Evolutionary conservation across 2,113 vertebrate species (phyloP), one percentile per base, ranked within the genome.

Genomic region (Macheiramphus alcinus): DNA sequence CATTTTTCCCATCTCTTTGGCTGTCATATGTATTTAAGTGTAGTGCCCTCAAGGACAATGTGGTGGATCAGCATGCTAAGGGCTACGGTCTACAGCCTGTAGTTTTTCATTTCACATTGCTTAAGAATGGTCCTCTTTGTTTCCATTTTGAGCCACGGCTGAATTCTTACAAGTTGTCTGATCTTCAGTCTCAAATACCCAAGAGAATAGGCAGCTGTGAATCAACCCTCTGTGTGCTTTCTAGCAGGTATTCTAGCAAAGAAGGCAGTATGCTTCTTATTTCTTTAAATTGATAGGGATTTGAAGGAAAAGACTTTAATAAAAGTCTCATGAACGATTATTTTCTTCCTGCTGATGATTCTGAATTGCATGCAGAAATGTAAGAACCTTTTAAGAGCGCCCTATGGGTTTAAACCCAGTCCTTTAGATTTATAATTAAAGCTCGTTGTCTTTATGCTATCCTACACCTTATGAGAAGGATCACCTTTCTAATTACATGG

Each of bases 101-200:
- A 97, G 97, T 96, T 98, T 97, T 98, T 97, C 95, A 97, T 97
- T 98, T 97, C 95, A 94, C 88, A 26, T 96, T 96, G 97, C 97
- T 73, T 94, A 98, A 98, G 98, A 98, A 98, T 97, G 98, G 97
- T 97, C 84, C 67, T 97, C 98, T 98, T 98, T 98, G 98, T 98
- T 98, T 98, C 97, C 97, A 97, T 98, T 98, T 98, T 97, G 96
- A 98, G 96, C 94, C 97, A 97, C 40, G 43, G 94, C 96, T 98
- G 98, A 97, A 98, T 98, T 98, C 98, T 98, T 98, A 97, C 88
- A 95, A 96, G 97, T 98, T 98, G 97, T 98, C 97, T 98, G 98
- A 98, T 98, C 98, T 98, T 97, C 97, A 97, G 94, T 85, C 97
- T 98, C 94, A 98, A 98, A 98, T 98, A 96, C 97, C 93, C 97